Conservation (phyloP, 2,113 vertebrate genomes). For the Coturnix japonica region DNA sequence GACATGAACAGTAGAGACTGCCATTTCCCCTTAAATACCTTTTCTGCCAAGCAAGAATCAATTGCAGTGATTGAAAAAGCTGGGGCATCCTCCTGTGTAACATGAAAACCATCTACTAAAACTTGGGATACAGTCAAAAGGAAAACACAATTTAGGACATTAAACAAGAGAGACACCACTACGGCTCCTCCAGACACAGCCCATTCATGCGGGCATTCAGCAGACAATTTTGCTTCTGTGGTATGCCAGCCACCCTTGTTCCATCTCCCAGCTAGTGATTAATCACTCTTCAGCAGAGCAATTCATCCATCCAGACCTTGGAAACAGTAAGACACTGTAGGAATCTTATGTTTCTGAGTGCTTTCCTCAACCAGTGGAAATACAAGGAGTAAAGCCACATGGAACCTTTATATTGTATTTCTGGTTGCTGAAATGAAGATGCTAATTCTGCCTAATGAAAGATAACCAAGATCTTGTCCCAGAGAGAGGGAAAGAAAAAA, state of each 20-base stretch:
- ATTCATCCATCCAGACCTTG: conserved; percentile 25
- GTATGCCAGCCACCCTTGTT: not conserved
- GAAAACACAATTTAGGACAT: not conserved
- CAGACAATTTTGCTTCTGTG: conserved; percentile 29
- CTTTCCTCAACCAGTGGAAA: not conserved
- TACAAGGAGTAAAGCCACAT: not conserved
- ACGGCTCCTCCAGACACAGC: not conserved
- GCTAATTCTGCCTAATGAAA: not conserved
- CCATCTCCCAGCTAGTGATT: not conserved
- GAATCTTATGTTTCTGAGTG: not conserved
- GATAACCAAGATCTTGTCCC: not conserved
- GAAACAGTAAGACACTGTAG: conserved; percentile 19
- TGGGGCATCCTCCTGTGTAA: not conserved
- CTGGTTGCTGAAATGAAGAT: not conserved
- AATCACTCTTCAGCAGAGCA: conserved; percentile 40
- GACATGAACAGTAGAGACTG: not conserved
- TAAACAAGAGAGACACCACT: conserved; percentile 1
- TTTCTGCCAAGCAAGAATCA: conserved; percentile 9
- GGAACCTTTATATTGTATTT: not conserved
- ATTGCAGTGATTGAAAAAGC: not conserved
- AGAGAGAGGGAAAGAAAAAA: not conserved
- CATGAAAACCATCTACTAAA: not conserved
- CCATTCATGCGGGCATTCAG: conserved; percentile 13
- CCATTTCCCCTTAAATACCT: not conserved
- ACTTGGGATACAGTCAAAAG: conserved; percentile 17